Percentiles rank a stretch among this genome's conserved stretches.
phyloP scores from a whole-genome alignment of 2,113 vertebrate genomes.

The Mystacornis crossleyi region DNA sequence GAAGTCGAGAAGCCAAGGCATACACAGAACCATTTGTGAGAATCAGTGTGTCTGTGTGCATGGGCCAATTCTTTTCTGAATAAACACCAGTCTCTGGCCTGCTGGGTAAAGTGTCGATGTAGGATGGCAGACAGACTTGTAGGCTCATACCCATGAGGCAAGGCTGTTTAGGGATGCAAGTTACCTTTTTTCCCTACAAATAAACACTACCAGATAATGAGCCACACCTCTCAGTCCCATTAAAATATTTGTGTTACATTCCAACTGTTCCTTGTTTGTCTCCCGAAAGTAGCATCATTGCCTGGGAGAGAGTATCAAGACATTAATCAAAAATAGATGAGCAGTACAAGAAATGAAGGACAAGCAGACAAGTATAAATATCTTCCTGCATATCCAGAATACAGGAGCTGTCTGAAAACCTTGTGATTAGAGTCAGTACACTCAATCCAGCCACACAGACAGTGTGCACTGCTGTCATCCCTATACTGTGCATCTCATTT shows the following conservation, averaged over 20 bases:
- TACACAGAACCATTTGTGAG: slow-evolving; percentile 3
- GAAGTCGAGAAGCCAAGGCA: not conserved
- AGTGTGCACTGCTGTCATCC: not conserved
- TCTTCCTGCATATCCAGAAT: not conserved
- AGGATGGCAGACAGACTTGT: not conserved
- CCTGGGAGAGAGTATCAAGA: not conserved
- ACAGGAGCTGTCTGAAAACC: not conserved
- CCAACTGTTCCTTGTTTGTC: not conserved
- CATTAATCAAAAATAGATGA: slow-evolving; percentile 19
- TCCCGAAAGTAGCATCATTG: not conserved
- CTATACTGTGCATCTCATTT: not conserved
- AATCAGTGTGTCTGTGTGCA: not conserved
- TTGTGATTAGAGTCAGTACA: not conserved
- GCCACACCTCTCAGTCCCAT: not conserved
- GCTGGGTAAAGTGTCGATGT: not conserved
- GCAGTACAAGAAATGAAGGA: not conserved
- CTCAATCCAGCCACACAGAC: not conserved
- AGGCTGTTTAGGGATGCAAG: not conserved
- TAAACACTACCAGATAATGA: not conserved
- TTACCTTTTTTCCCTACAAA: not conserved
- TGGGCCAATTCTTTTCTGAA: not conserved
- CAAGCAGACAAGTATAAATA: not conserved
- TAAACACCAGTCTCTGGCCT: not conserved
- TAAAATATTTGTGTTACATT: not conserved
- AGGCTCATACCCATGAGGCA: not conserved